Conservation (phyloP, 2,113 vertebrate genomes). For the human region GRCh38 chr1:87585001-87585500, state of each 20-base stretch:
- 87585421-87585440: slow-evolving; percentile 36
- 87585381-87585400: slow-evolving; percentile 25
- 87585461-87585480: slow-evolving; percentile 29
- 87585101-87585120: slow-evolving; percentile 49
- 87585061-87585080: slow-evolving; percentile 69
- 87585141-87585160: slow-evolving; percentile 54
- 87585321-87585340: slow-evolving; percentile 59
- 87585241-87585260: slow-evolving; percentile 61
- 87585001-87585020: slow-evolving; percentile 75
- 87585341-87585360: slow-evolving; percentile 57
- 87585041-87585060: slow-evolving; percentile 65
- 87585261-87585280: slow-evolving; percentile 66
- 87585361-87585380: slow-evolving; percentile 25
- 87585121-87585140: slow-evolving; percentile 37
- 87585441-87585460: slow-evolving; percentile 63
- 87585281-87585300: slow-evolving; percentile 68
- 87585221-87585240: slow-evolving; percentile 67
- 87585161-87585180: slow-evolving; percentile 58
- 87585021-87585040: slow-evolving; percentile 66
- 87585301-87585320: slow-evolving; percentile 58
- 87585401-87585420: slow-evolving; percentile 39
- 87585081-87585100: slow-evolving; percentile 58
- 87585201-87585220: slow-evolving; percentile 71
- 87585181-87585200: slow-evolving; percentile 65
- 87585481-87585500: background rate